Base-by-base conservation (phyloP, 2,888 invertebrate genomes). In the Apamea anceps region DNA sequence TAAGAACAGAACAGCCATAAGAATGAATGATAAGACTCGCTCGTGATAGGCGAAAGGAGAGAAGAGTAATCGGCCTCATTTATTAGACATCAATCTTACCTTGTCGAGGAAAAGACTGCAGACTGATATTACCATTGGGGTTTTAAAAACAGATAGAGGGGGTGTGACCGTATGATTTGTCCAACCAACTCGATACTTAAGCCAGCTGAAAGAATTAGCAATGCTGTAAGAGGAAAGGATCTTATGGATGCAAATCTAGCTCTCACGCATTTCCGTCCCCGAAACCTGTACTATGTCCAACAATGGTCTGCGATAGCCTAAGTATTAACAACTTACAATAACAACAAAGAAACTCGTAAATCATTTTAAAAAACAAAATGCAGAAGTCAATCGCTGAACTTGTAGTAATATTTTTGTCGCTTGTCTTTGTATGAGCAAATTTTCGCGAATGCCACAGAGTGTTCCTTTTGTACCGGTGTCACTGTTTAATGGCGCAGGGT, bases 401-500 rank as follows among this genome's bases (percentile, higher is more conserved):
- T 1, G 15, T 25, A 25, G 10, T 15, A 75, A 54, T 10, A 51
- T 75, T 21, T 37, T 37, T 48, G 12, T 42, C 21, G 21, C 25
- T 42, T 63, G 12, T 37, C 15, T 62, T 51, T 21, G 21, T 21
- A 13, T 28, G 8, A 8, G 37, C 10, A 32, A 8, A 37, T 28
- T 77, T 82, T 75, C 37, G 57, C 2, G 28, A 28, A 13, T 28
- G 25, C 0, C 28, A 10, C 42, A 48, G 48, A 84, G n/a, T 57
- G 28, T 60, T 25, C 37, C 75, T 87, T 84, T 81, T 85, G 73
- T 42, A 32, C 2, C 13, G 18, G 57, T 73, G 3, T 73, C n/a
- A 32, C 80, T 85, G 45, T 71, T 60, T 15, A 51, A 28, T 80
- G 87, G 72, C 62, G n/a, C 85, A 84, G 84, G 84, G 81, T 82